Evolutionary conservation across 1,140 invertebrate genomes (phyloP).

Genomic region (Trichonephila clavata): DNA sequence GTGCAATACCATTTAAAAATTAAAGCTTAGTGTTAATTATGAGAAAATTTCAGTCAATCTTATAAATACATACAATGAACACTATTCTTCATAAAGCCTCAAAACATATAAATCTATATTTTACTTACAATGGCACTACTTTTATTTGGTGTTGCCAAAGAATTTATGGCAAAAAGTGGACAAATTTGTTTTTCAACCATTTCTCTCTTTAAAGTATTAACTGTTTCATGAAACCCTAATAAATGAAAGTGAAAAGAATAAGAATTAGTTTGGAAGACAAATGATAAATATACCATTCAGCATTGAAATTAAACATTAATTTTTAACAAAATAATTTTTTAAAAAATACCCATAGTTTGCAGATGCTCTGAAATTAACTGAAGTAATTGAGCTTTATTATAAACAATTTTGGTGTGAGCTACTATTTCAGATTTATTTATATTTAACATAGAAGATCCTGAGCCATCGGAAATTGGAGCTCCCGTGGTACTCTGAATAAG

Average conservation of each 20-base stretch:
- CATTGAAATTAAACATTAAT: not conserved
- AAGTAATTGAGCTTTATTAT: constrained; percentile 94
- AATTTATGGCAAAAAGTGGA: not conserved
- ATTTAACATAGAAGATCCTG: constrained; percentile 89
- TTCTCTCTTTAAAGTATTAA: constrained; percentile 88
- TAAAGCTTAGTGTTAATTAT: too few relatives aligned
- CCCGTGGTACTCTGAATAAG: constrained; percentile 95
- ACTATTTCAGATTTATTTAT: constrained; percentile 96
- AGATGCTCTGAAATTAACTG: constrained; percentile 96
- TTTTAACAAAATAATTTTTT: not conserved
- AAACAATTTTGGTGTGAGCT: constrained; percentile 96
- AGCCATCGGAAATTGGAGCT: constrained; percentile 89
- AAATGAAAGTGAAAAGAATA: not conserved
- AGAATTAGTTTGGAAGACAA: not conserved
- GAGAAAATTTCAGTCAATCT: too few relatives aligned
- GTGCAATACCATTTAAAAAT: too few relatives aligned
- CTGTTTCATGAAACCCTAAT: constrained; percentile 85
- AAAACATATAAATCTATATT: not conserved
- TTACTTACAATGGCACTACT: not conserved
- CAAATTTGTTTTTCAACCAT: constrained; percentile 84
- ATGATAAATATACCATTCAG: not conserved
- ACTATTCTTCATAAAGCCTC: not conserved
- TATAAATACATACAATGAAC: too few relatives aligned
- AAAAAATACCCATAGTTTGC: constrained; percentile 85
- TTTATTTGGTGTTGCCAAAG: not conserved